Base-by-base conservation (phyloP, 2,888 invertebrate genomes). In the Leptopilina syphax region DNA sequence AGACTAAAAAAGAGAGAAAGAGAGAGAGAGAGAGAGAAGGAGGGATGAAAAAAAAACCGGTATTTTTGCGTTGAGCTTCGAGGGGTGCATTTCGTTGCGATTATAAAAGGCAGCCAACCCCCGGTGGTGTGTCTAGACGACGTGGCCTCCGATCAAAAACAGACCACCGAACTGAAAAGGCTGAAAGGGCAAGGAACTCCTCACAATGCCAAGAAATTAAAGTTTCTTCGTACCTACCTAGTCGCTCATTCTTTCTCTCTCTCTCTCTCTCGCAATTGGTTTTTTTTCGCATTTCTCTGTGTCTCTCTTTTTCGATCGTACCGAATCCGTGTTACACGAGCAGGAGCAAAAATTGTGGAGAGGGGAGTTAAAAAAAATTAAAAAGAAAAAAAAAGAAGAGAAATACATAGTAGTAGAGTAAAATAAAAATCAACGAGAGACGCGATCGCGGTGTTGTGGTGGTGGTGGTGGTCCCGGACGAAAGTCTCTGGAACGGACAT, bases 61-160 rank as follows among this genome's bases (percentile, higher is more conserved):
- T 90, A 90, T 89, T 90, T 90, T 90, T 87, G 87, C 88, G 87
- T 84, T 81, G 84, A 86, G 85, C 86, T 85, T 85, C 83, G 87
- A 89, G 88, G 91, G 90, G 90, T 90, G 90, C 90, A 89, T 90
- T 89, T 89, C 88, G 90, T 90, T 89, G 90, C 88, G 89, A 91
- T 90, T 89, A 90, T 90, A 90, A 91, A 91, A 89, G 90, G 88
- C 83, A 87, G 87, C 87, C 86, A 87, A 89, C 88, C 87, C 87
- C 87, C 86, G 86, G 85, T 87, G 86, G 87, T 85, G 87, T 86
- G 89, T 89, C 89, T 89, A 89, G 89, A 89, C 89, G 89, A 87
- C 86, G 87, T 87, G 87, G 88, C 88, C 90, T 90, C 88, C 90
- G 90, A 91, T 91, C 90, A 88, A 90, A 91, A 90, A 90, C 90